A percentile compares a stretch with the other conserved stretches of the same genome.
phyloP scores from a whole-genome alignment of 2,888 invertebrate genomes.

The Rhagonycha fulva region DNA sequence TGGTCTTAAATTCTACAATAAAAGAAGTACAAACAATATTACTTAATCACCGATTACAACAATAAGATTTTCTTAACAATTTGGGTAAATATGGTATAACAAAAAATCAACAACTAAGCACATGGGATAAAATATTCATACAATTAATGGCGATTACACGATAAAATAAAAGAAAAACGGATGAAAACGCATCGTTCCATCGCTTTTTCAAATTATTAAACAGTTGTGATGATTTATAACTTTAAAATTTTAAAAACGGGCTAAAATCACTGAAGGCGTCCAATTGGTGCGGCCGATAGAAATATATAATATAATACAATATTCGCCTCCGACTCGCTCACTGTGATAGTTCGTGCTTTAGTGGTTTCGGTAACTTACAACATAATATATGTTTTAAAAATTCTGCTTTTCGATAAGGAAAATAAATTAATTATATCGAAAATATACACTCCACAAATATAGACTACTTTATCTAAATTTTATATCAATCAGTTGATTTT shows the following conservation, averaged over 20 bases:
- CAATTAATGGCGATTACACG: background rate
- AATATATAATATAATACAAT: background rate
- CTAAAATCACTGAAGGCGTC: background rate
- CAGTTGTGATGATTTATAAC: constrained; percentile 21
- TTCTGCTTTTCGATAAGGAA: background rate
- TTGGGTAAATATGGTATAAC: constrained; percentile 1
- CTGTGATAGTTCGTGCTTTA: background rate
- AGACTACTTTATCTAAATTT: background rate
- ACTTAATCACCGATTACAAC: background rate
- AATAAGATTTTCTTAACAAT: constrained; percentile 2
- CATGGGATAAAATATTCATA: background rate
- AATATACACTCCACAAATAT: background rate
- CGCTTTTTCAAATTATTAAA: constrained; percentile 13
- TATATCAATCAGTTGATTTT: background rate
- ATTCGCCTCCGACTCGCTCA: background rate
- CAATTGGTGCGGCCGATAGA: background rate
- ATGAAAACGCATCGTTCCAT: background rate
- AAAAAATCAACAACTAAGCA: background rate
- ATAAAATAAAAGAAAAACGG: background rate
- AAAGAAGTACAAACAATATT: background rate
- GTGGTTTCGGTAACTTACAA: background rate
- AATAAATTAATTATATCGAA: background rate
- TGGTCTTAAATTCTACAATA: background rate
- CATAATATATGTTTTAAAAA: background rate
- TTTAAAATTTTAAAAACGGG: constrained; percentile 13